Percentiles rank a stretch among this genome's conserved stretches.
These are phyloP conservation scores for Trichogramma dendrolimi DNA, from an alignment of 2,888 invertebrate genomes.

Conservation along the genomic window DNA sequence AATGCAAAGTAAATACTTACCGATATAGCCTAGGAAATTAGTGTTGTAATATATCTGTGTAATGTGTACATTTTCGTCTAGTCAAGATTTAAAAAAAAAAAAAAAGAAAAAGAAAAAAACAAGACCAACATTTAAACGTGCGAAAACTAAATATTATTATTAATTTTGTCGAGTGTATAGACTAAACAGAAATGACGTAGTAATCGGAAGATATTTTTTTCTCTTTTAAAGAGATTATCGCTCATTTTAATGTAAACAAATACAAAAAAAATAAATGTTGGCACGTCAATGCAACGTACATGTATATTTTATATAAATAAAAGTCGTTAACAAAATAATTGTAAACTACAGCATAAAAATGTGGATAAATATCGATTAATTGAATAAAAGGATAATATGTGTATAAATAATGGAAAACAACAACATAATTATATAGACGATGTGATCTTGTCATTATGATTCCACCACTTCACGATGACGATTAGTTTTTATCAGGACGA, in stretches of 20 bases:
- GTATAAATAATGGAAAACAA: slow-evolving; percentile 2
- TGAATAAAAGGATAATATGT: slow-evolving; percentile 1
- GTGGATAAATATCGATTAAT: background rate
- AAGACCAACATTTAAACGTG: background rate
- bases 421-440: slow-evolving; percentile 7
- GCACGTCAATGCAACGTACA: background rate
- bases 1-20: too few species aligned
- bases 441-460: slow-evolving; percentile 3
- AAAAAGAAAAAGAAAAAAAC: too few species aligned
- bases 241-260: background rate
- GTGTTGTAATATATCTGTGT: too few species aligned
- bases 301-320: background rate
- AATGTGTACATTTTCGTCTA: slow-evolving; percentile 6
- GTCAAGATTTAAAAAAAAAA: background rate
- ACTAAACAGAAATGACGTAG: too few species aligned
- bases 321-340: background rate
- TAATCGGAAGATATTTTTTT: too few species aligned
- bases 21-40: too few species aligned
- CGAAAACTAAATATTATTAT: background rate
- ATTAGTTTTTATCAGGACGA: too few species aligned
- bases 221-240: too few species aligned
- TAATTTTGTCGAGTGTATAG: background rate
- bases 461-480: too few species aligned
- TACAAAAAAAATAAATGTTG: background rate
- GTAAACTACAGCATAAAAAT: background rate